A percentile compares a stretch with the other conserved stretches of the same genome.
Evolutionary conservation across 2,888 invertebrate genomes (phyloP).

Genomic region (Athalia circularis): DNA sequence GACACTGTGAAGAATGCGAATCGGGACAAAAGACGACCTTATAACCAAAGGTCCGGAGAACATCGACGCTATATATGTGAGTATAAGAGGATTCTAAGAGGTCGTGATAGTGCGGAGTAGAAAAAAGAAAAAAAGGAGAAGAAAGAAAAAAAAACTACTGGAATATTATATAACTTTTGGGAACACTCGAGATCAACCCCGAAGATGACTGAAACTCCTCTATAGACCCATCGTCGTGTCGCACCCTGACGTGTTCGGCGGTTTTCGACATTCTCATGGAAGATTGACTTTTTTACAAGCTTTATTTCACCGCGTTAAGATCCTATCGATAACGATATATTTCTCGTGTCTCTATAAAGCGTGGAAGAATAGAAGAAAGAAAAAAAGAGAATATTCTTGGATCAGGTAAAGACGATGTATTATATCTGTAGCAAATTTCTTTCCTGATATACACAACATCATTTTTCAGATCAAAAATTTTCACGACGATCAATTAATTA

Average conservation of each 20-base stretch:
- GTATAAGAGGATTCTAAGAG: background rate
- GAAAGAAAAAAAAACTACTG: background rate
- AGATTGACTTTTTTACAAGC: background rate
- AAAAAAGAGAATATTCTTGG: conserved; percentile 10
- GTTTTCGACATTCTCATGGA: background rate
- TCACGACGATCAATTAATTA: too few species aligned
- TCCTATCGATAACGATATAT: background rate
- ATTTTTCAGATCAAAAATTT: too few species aligned
- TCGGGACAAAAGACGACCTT: conserved; percentile 20
- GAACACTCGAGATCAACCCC: background rate
- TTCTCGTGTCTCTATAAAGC: background rate
- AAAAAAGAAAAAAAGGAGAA: background rate
- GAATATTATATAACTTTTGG: background rate
- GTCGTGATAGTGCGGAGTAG: background rate
- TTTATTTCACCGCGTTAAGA: background rate
- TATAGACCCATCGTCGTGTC: too few species aligned
- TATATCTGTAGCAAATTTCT: too few species aligned
- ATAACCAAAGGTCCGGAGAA: background rate
- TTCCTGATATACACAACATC: too few species aligned
- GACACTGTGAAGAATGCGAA: background rate
- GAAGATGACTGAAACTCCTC: background rate
- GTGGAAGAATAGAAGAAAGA: background rate
- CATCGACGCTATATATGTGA: background rate
- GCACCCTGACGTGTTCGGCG: background rate
- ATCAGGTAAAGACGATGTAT: background rate